Conservation (phyloP, 2,797 vertebrate genomes). For the Nyctibius grandis region DNA sequence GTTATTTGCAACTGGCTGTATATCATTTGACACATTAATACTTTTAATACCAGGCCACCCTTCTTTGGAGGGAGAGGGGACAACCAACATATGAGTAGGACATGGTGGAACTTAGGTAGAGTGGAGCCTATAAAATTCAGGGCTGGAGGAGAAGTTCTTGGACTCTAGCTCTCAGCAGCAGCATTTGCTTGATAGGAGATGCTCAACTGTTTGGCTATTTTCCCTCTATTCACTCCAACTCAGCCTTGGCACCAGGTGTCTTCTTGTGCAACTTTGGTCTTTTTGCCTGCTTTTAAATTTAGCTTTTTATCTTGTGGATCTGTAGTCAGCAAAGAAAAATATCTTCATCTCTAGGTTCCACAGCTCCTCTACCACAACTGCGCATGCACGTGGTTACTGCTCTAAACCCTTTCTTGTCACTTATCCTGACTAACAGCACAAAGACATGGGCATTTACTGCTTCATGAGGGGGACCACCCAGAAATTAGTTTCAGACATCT, state of each 20-base stretch:
- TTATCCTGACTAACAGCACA: not conserved
- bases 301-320: not conserved
- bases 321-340: not conserved
- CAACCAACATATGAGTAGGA: not conserved
- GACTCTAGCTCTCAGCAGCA: not conserved
- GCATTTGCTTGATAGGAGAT: not conserved
- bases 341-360: not conserved
- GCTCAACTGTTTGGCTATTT: not conserved
- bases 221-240: not conserved
- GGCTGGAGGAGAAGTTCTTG: not conserved
- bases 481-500: conserved; percentile 2
- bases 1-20: not conserved
- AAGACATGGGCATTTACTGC: not conserved
- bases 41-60: not conserved
- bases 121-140: not conserved
- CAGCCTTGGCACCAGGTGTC: not conserved
- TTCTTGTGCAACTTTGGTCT: not conserved
- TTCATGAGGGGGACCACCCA: not conserved
- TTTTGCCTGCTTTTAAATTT: not conserved
- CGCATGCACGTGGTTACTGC: not conserved
- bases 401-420: not conserved
- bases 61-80: not conserved
- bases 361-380: not conserved
- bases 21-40: not conserved
- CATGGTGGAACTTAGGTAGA: not conserved